These are phyloP conservation scores for Nesoenas mayeri DNA, from an alignment of 2,113 vertebrate genomes.

Conservation along the genomic window DNA sequence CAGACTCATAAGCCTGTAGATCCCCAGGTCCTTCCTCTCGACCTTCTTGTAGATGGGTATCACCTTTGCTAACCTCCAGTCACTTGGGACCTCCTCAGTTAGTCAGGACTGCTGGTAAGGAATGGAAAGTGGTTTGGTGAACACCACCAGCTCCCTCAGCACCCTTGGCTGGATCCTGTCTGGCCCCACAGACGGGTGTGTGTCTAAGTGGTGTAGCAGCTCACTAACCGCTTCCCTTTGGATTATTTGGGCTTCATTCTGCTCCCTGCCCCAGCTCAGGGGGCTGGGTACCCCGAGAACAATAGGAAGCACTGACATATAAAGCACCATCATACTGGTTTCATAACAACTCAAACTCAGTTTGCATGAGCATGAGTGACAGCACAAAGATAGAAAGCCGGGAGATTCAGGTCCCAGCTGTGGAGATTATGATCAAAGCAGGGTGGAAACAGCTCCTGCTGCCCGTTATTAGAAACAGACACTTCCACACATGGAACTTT, in stretches of 20 bases:
- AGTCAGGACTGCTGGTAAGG: background rate
- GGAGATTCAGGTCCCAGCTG: background rate
- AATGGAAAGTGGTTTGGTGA: background rate
- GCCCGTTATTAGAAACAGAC: background rate
- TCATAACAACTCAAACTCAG: background rate
- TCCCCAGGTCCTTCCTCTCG: background rate
- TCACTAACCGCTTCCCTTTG: too few species aligned
- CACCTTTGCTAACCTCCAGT: background rate
- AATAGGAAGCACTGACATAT: background rate
- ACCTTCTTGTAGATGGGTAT: background rate
- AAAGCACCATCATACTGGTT: background rate
- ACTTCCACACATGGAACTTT: background rate
- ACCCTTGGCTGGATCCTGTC: too few species aligned
- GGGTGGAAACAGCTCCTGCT: background rate
- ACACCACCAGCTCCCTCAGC: too few species aligned
- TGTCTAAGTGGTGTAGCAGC: too few species aligned
- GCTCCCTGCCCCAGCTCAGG: background rate
- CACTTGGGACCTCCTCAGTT: background rate
- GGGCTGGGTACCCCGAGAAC: background rate
- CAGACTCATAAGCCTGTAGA: background rate
- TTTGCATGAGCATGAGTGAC: background rate
- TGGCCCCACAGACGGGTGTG: too few species aligned
- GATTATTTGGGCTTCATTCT: background rate
- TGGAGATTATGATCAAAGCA: background rate
- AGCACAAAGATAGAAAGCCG: background rate